Base-by-base conservation (phyloP, 1,140 invertebrate genomes). In the Sogatella furcifera region DNA sequence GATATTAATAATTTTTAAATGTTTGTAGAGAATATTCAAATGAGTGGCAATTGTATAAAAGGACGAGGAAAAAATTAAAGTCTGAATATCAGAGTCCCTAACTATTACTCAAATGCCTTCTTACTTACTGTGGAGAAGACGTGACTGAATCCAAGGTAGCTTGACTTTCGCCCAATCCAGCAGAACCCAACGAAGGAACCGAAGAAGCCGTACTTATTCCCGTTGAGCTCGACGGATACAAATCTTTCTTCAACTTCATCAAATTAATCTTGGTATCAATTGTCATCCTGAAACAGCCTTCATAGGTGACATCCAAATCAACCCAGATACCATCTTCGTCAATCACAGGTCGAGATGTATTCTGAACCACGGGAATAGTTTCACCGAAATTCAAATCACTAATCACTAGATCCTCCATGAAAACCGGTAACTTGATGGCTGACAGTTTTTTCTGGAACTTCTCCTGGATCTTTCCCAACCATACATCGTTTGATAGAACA, bases 241-340 rank as follows among this genome's bases (percentile, higher is more conserved):
- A 38, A 10, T 17, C 46, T 17, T 60, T 64, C 44, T 69, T 68
- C 9, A 97, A 76, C 70, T 92, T 95, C 82, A 97, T 84, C 41
- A 98, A 77, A 77, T 98, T 97, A 24, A 98, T 74, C 72, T 96
- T 94, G 0, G 95, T 98, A 69, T 94, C 90, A n/a, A 98, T 82
- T 1, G 89, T 93, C 78, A 98, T 88, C 58, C 85, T 82, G 28
- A 92, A 83, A 54, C 84, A 82, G 34, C 96, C 96, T 66, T 89
- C 84, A 74, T 98, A 98, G 10, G 83, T 84, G 44, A 98, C 74
- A 70, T 96, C 89, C 13, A 97, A 76, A 75, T 98, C 91, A 4
- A 96, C 77, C 95, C 95, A 98, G 17, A 97, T 74, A 4, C 96
- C 66, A 43, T 62, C 52, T 60, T 90, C 84, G 75, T 98, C 90